Base-by-base conservation (phyloP, 2,888 invertebrate species). In the Caenorhabditis sp. region DNA sequence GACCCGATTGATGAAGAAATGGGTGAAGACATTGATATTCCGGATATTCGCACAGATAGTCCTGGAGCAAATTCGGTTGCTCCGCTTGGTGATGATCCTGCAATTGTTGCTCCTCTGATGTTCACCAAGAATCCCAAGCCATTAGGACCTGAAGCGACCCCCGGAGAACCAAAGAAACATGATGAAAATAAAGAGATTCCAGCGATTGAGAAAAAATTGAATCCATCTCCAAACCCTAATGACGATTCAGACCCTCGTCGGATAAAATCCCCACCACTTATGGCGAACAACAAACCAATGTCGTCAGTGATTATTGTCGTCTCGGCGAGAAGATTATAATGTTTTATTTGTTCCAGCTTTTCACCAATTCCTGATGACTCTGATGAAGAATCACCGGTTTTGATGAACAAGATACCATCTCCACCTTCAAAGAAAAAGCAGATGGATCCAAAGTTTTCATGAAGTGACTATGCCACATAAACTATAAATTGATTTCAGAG, bases 351-450 rank as follows among this genome's bases (percentile, higher is more conserved):
- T 31, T 31, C 10, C 49, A 77, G 77, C 23, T 79, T 76, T 67
- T 79, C 79, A 1, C 74, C 78, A 36, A 79, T 79, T 61, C 69
- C 74, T 36, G 77, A 77, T 53, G 68, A 63, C n/a, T 74, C 76
- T 43, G 76, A 77, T 17, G 70, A 70, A 21, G 70, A 75, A 12
- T 50, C 54, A n/a, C 60, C 64, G 5, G 66, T 65, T 37, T 3
- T 43, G 69, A 24, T 36, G 37, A 60, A 63, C 17, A 23, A n/a
- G 14, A 75, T 75, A 53, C 75, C 75, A 58, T 75, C 75, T 54
- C 75, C 75, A 23, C 75, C 75, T 17, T 12, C 23, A 19, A 5
- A 53, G 17, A 19, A 26, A 27, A 53, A 54, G 27, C 21, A 26
- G 2, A 26, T 23, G 10, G 17, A 26, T 24, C 26, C 55, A 26